Conservation (phyloP, 2,113 vertebrate genomes). For the Erythrolamprus reginae region DNA sequence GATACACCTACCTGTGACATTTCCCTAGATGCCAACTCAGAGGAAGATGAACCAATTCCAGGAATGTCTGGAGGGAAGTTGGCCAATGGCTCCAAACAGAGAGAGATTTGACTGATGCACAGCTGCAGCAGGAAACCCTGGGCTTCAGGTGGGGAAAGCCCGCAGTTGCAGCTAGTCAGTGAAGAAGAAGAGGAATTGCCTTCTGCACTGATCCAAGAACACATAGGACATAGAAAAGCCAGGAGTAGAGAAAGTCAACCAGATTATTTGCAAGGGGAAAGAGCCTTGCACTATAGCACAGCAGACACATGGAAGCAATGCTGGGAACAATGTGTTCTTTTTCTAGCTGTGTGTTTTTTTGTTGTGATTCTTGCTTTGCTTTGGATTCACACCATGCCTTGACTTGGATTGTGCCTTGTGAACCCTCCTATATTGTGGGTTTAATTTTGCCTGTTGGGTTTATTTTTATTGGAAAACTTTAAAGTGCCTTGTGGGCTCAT, state of each 20-base stretch:
- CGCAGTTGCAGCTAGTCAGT: not conserved
- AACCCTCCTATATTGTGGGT: not conserved
- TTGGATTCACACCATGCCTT: not conserved
- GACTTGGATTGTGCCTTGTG: not conserved
- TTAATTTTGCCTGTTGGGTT: not conserved
- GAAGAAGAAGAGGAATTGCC: not conserved
- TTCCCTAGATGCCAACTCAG: not conserved
- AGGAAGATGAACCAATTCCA: not conserved
- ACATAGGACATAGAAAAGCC: not conserved
- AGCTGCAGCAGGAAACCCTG: not conserved
- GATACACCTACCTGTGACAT: too few relatives aligned
- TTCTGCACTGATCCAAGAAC: not conserved
- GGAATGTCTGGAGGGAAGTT: not conserved
- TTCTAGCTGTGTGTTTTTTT: not conserved
- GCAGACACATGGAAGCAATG: not conserved
- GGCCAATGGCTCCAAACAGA: not conserved
- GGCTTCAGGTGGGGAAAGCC: not conserved
- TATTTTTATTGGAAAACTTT: not conserved
- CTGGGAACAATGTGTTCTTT: not conserved
- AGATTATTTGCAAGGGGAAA: not conserved
- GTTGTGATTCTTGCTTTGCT: not conserved
- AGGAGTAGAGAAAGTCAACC: not conserved
- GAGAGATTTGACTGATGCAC: not conserved
- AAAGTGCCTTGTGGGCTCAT: not conserved
- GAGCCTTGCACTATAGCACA: not conserved